These are phyloP conservation scores for Troides helena DNA, from an alignment of 2,888 invertebrate genomes.

Conservation along the genomic window DNA sequence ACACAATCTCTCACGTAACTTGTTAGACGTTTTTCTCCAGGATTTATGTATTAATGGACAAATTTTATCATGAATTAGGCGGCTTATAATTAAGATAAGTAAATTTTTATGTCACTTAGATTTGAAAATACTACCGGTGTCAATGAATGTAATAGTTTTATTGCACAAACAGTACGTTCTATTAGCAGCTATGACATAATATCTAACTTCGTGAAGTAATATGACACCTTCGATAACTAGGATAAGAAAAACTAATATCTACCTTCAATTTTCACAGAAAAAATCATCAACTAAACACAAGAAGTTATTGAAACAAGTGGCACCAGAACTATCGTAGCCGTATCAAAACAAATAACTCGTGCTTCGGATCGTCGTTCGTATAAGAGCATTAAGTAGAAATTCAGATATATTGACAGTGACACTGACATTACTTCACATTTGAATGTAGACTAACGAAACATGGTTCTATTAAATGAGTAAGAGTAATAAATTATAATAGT, in stretches of 20 bases:
- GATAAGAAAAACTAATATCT: conserved; percentile 27
- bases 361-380: conserved; percentile 31
- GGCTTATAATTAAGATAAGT: neutral
- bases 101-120: neutral
- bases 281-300: conserved; percentile 25
- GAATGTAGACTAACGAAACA: neutral
- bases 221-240: conserved; percentile 53
- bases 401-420: conserved; percentile 26
- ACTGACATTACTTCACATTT: conserved; percentile 16
- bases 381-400: conserved; percentile 7
- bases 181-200: conserved; percentile 76
- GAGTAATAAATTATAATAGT: too few species aligned
- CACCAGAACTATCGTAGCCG: conserved; percentile 5
- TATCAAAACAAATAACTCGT: conserved; percentile 28
- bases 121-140: conserved; percentile 11
- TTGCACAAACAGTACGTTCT: conserved; percentile 46
- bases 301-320: neutral
- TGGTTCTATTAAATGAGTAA: too few species aligned
- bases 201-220: conserved; percentile 66
- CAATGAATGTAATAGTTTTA: conserved; percentile 15
- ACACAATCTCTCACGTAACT: too few species aligned
- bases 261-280: conserved; percentile 36
- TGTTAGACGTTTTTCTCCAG: neutral
- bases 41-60: too few species aligned
- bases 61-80: neutral